Base-by-base conservation (phyloP, 2,888 invertebrate species). In the Orchestes rusci region DNA sequence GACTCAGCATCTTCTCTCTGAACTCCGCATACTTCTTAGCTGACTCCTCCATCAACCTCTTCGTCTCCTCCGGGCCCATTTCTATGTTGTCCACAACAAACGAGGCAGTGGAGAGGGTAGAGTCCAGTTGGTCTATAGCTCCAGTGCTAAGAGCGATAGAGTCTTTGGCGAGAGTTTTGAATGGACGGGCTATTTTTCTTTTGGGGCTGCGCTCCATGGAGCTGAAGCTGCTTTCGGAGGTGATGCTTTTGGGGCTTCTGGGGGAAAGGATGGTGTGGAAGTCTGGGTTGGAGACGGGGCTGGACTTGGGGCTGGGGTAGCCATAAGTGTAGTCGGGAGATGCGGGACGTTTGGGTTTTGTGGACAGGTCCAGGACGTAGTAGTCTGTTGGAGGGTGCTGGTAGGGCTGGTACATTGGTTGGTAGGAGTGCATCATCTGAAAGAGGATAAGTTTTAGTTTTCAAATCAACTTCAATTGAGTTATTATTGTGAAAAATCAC, bases 141-240 rank as follows among this genome's bases (percentile, higher is more conserved):
- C 75, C 63, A 52, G 80, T 61, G 30, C 78, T 64, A 54, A 86
- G 61, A 30, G 75, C 70, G 16, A 81, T 59, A 0, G 82, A 79
- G 61, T 83, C 80, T 52, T 80, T 79, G 1, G 84, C 82, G 59
- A 82, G 84, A 0, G 82, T 82, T 59, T 82, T 82, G 58, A 82
- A 82, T 0, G 82, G 82, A 2, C 81, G 69, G 0, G 75, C 69
- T 3, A 66, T 52, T 56, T 74, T 78, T 16, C 8, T 10, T 31
- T 37, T 12, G 30, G 7, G 4, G 10, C 23, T 23, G 10, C 68
- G 63, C 16, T 64, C 61, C n/a, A 48, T 32, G 10, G 7, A 7
- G 23, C 23, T 23, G 5, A 10, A 23, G 10, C 7, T 5, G 10
- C 23, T 27, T 23, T 27, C 18, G n/a, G n/a, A n/a, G n/a, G n/a